phyloP scores from a whole-genome alignment of 2,113 vertebrate genomes.

The Notothenia coriiceps region DNA sequence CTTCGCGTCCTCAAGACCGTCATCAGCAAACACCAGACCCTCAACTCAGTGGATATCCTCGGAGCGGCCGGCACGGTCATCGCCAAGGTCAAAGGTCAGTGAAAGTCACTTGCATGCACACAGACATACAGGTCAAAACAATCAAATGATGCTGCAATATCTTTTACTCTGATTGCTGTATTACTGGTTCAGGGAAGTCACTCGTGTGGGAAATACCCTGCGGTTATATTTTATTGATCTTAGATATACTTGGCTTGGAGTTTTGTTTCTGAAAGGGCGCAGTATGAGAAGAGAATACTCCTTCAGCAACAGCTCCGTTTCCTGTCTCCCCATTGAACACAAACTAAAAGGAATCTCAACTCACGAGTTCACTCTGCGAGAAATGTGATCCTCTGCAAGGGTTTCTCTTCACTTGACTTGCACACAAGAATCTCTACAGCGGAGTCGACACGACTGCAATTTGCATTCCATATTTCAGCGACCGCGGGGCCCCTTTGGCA shows the following conservation, averaged over 20 bases:
- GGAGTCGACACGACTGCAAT: slow-evolving; percentile 33
- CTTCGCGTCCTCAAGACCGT: slow-evolving; percentile 91
- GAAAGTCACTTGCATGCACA: not conserved
- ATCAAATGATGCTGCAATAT: slow-evolving; percentile 5
- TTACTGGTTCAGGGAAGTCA: not conserved
- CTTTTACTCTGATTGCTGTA: slow-evolving; percentile 6
- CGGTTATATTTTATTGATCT: slow-evolving; percentile 23
- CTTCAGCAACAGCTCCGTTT: slow-evolving; percentile 32
- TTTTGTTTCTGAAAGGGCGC: slow-evolving; percentile 43
- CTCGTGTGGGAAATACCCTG: slow-evolving; percentile 22
- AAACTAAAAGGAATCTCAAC: slow-evolving; percentile 48
- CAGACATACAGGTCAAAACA: slow-evolving; percentile 9
- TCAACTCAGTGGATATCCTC: slow-evolving; percentile 94
- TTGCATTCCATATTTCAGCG: slow-evolving; percentile 50
- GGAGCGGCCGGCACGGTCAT: slow-evolving; percentile 93
- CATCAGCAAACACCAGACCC: slow-evolving; percentile 93
- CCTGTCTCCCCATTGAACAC: slow-evolving; percentile 19
- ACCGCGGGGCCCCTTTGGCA: slow-evolving; percentile 18
- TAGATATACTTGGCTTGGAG: slow-evolving; percentile 9
- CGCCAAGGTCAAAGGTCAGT: slow-evolving; percentile 97
- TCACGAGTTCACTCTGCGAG: slow-evolving; percentile 36
- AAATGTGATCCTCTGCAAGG: slow-evolving; percentile 41
- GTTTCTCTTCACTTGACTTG: slow-evolving; percentile 51
- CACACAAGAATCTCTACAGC: slow-evolving; percentile 50
- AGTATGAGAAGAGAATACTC: slow-evolving; percentile 32